Percentiles rank a stretch among this genome's conserved stretches.
Evolutionary conservation across 2,797 vertebrate species (phyloP).

Genomic region (Anableps anableps): DNA sequence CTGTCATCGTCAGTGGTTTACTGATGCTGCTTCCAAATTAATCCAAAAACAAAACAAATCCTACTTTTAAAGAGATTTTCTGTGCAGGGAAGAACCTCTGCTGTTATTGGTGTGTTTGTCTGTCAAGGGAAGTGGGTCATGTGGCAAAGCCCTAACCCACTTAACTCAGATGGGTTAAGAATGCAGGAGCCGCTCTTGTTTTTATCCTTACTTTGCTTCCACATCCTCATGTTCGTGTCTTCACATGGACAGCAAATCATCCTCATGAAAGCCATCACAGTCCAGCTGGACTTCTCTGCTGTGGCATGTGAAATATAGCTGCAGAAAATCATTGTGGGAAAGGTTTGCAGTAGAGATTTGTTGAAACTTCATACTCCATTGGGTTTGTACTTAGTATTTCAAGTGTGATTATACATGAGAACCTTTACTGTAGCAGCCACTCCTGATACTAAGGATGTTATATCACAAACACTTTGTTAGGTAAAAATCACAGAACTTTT

Average conservation of each 20-base stretch:
- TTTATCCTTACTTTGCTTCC: constrained; percentile 49
- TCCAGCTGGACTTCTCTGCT: not conserved
- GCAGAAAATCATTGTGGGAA: not conserved
- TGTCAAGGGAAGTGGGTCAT: constrained; percentile 66
- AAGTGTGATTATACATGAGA: not conserved
- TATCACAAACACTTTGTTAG: no score
- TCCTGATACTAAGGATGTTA: no score
- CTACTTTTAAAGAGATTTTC: constrained; percentile 55
- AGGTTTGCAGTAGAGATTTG: not conserved
- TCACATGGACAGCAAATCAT: not conserved
- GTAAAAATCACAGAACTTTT: no score
- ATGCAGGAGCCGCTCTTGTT: constrained; percentile 63
- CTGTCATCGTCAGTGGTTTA: constrained; percentile 11
- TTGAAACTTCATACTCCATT: not conserved
- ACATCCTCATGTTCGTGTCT: not conserved
- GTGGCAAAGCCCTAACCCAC: constrained; percentile 69
- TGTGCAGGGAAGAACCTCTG: constrained; percentile 42
- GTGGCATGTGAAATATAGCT: not conserved
- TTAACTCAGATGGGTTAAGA: constrained; percentile 64
- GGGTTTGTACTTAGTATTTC: not conserved
- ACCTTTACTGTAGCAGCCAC: not conserved
- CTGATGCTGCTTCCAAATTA: constrained; percentile 17
- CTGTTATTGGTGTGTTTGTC: constrained; percentile 48
- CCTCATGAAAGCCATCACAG: not conserved
- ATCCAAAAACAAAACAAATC: constrained; percentile 45